Evolutionary conservation across 1,140 invertebrate species (phyloP).

Genomic region (Drosophila tani): DNA sequence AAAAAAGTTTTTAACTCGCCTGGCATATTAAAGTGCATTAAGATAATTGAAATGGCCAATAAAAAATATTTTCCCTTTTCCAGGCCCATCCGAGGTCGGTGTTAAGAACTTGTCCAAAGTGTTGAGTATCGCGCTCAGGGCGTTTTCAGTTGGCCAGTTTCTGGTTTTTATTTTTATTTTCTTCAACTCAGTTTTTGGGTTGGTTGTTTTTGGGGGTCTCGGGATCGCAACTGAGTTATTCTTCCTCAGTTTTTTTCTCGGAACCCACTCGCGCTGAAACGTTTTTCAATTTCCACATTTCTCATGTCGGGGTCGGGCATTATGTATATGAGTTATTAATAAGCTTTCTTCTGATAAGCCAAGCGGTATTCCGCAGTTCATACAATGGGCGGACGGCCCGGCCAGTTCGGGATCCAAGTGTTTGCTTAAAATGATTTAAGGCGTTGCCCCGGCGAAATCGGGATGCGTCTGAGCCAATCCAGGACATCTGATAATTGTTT

Average conservation of each 20-base stretch:
- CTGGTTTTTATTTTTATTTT: conserved; percentile 9
- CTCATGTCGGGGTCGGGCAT: conserved; percentile 56
- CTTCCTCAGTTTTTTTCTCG: conserved; percentile 27
- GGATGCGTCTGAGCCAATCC: conserved; percentile 45
- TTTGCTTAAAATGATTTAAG: conserved; percentile 74
- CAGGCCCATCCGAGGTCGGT: conserved; percentile 39
- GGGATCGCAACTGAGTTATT: conserved; percentile 41
- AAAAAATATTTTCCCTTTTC: conserved; percentile 80
- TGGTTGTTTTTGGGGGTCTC: neutral
- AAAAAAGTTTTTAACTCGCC: conserved; percentile 61
- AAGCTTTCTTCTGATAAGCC: conserved; percentile 73
- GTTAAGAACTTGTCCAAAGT: conserved; percentile 81
- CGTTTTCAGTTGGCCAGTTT: conserved; percentile 64
- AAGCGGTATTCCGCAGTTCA: conserved; percentile 32
- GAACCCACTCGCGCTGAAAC: conserved; percentile 56
- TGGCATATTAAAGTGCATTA: conserved; percentile 82
- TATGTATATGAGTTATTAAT: conserved; percentile 75
- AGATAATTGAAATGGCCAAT: conserved; percentile 85
- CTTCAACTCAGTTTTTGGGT: neutral
- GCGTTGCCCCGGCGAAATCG: conserved; percentile 51
- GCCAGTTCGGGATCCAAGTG: conserved; percentile 52
- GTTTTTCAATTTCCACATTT: conserved; percentile 83
- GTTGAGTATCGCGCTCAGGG: conserved; percentile 79
- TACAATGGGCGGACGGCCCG: conserved; percentile 62
- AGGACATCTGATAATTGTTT: conserved; percentile 69